Evolutionary conservation across 2,113 vertebrate genomes (phyloP).

Genomic region (Zosterops japonicus): DNA sequence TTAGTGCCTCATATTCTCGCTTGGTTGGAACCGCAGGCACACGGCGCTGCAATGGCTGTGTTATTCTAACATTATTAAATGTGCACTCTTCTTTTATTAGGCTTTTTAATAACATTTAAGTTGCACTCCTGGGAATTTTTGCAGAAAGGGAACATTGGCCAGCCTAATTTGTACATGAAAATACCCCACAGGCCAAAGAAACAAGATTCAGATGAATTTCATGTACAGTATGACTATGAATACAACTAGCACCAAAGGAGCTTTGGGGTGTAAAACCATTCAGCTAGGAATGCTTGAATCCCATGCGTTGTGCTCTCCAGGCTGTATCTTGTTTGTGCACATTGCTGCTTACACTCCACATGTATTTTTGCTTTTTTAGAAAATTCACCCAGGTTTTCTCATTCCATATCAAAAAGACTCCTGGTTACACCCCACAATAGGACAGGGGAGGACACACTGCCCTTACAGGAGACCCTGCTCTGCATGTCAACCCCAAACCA

Average conservation of each 20-base stretch:
- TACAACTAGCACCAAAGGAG: constrained; percentile 16
- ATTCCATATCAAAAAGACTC: not conserved
- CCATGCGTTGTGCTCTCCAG: not conserved
- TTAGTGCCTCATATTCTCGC: constrained; percentile 50
- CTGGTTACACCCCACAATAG: not conserved
- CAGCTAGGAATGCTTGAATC: not conserved
- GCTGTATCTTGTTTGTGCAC: not conserved
- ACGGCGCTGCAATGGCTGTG: constrained; percentile 60
- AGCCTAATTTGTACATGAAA: constrained; percentile 83
- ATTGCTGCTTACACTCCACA: not conserved
- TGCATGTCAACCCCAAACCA: constrained; percentile 48
- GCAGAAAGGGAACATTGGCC: constrained; percentile 77
- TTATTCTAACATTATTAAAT: constrained; percentile 82
- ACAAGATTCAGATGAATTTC: constrained; percentile 81
- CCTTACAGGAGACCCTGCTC: constrained; percentile 22
- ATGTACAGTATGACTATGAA: not conserved
- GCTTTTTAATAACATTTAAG: constrained; percentile 83
- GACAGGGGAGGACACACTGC: not conserved
- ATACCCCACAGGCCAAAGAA: constrained; percentile 76
- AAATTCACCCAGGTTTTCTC: not conserved
- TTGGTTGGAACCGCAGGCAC: constrained; percentile 63
- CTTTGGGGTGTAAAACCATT: constrained; percentile 30
- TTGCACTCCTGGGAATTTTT: constrained; percentile 77
- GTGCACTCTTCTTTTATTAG: constrained; percentile 81
- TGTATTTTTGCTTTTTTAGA: not conserved